Percentiles rank a stretch among this genome's conserved stretches.
These are phyloP conservation scores for Orientallactaga sibirica DNA, from an alignment of 2,797 vertebrate species.

Conservation along the genomic window DNA sequence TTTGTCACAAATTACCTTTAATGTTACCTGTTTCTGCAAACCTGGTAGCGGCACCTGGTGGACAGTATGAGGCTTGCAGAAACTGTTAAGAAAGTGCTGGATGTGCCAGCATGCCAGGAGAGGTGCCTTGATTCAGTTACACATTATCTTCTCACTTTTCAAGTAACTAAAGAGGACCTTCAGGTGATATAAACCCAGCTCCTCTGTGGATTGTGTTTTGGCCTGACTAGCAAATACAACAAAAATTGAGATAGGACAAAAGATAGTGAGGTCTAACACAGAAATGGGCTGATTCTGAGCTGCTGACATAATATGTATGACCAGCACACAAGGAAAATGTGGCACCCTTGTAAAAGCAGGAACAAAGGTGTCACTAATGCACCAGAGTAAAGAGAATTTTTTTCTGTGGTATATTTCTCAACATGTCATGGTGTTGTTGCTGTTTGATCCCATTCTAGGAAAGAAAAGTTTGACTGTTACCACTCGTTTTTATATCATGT, in stretches of 20 bases:
- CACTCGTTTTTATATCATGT: background rate
- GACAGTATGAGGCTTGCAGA: conserved; percentile 20
- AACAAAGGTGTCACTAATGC: background rate
- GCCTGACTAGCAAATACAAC: background rate
- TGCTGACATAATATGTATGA: background rate
- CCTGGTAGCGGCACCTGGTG: conserved; percentile 70
- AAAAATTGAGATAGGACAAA: conserved; percentile 30
- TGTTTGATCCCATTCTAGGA: background rate
- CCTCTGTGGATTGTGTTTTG: background rate
- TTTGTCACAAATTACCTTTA: background rate
- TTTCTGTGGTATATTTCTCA: background rate
- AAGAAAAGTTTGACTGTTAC: conserved; percentile 7
- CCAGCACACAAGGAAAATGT: background rate
- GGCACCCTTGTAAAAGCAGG: background rate
- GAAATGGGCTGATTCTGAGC: background rate
- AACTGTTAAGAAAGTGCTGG: background rate
- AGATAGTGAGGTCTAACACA: background rate
- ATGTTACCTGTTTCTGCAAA: background rate
- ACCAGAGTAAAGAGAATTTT: background rate
- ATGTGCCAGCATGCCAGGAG: background rate
- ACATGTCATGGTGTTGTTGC: background rate
- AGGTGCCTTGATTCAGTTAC: background rate
- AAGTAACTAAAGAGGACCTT: conserved; percentile 21
- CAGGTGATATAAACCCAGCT: background rate
- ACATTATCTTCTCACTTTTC: background rate